phyloP scores from a whole-genome alignment of 2,113 vertebrate species.

The Neolamprologus hecqui region DNA sequence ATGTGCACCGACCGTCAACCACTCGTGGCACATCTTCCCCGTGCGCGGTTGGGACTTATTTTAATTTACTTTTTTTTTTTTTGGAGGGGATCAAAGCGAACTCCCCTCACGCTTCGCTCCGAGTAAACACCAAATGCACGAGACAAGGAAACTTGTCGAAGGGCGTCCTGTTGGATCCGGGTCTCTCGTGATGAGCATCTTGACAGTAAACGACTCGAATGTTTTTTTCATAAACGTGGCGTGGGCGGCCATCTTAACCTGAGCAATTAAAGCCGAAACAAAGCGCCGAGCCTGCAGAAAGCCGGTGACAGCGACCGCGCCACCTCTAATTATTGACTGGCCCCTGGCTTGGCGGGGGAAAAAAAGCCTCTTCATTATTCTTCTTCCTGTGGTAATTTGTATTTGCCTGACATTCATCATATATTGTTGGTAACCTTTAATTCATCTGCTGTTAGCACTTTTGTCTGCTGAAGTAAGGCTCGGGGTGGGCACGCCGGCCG shows the following conservation, averaged over 20 bases:
- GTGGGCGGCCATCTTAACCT: slow-evolving; percentile 62
- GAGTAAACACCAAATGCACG: slow-evolving; percentile 49
- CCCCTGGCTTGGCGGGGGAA: slow-evolving; percentile 32
- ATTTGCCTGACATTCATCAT: slow-evolving; percentile 76
- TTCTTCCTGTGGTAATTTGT: slow-evolving; percentile 76
- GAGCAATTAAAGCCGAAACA: slow-evolving; percentile 67
- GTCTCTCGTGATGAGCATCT: neutral
- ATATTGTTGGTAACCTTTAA: slow-evolving; percentile 83
- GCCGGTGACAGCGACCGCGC: slow-evolving; percentile 15
- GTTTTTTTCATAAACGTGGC: neutral
- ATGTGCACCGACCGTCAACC: slow-evolving; percentile 57
- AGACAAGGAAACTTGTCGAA: slow-evolving; percentile 31
- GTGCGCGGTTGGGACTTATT: slow-evolving; percentile 53
- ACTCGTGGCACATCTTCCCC: slow-evolving; percentile 41
- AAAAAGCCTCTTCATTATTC: slow-evolving; percentile 68
- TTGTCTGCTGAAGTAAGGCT: slow-evolving; percentile 77
- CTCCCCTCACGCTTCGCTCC: slow-evolving; percentile 50
- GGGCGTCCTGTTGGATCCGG: slow-evolving; percentile 1
- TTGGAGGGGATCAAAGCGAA: slow-evolving; percentile 61
- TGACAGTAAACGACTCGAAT: neutral
- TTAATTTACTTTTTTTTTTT: neutral
- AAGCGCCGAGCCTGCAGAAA: slow-evolving; percentile 34
- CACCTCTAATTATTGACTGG: slow-evolving; percentile 77
- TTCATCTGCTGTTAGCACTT: slow-evolving; percentile 87
- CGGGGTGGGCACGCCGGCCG: neutral